Evolutionary conservation across 64 coral and sea anemone species (phyloP).

Genomic region (Acropora yongei): DNA sequence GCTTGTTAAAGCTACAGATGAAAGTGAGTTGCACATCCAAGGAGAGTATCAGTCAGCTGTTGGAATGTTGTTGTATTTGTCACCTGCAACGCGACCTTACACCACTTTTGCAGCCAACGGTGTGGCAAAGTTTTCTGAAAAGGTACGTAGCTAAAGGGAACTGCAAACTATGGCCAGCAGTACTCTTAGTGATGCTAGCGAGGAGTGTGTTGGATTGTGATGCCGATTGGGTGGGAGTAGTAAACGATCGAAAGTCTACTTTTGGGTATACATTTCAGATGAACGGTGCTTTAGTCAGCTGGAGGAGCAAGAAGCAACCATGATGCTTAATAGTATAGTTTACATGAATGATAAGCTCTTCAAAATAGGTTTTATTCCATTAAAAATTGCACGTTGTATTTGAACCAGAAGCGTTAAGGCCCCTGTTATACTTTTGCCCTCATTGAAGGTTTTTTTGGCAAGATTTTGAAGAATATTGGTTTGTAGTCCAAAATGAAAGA

Average conservation of each 20-base stretch:
- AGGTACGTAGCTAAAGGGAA: constrained; percentile 67
- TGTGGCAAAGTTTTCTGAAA: constrained; percentile 56
- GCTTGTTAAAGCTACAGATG: constrained; percentile 39
- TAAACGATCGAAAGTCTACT: constrained; percentile 70
- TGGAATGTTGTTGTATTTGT: constrained; percentile 53
- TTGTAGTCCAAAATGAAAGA: no score
- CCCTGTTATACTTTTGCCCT: background rate
- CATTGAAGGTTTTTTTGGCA: background rate
- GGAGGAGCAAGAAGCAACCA: constrained; percentile 73
- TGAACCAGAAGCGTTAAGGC: background rate
- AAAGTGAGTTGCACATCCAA: constrained; percentile 32
- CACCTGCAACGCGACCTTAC: constrained; percentile 55
- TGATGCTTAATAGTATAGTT: constrained; percentile 18
- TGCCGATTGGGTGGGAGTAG: constrained; percentile 78
- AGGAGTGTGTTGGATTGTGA: constrained; percentile 75
- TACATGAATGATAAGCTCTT: background rate
- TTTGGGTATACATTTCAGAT: constrained; percentile 72
- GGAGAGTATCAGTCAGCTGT: constrained; percentile 64
- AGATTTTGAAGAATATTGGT: no score
- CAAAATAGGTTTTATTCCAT: background rate
- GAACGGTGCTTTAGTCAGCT: constrained; percentile 57
- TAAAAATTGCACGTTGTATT: background rate
- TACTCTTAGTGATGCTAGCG: constrained; percentile 41
- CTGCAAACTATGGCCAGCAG: constrained; percentile 38
- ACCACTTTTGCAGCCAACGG: constrained; percentile 63